phyloP scores from a whole-genome alignment of 2,888 invertebrate species.

The Frankliniella intonsa region DNA sequence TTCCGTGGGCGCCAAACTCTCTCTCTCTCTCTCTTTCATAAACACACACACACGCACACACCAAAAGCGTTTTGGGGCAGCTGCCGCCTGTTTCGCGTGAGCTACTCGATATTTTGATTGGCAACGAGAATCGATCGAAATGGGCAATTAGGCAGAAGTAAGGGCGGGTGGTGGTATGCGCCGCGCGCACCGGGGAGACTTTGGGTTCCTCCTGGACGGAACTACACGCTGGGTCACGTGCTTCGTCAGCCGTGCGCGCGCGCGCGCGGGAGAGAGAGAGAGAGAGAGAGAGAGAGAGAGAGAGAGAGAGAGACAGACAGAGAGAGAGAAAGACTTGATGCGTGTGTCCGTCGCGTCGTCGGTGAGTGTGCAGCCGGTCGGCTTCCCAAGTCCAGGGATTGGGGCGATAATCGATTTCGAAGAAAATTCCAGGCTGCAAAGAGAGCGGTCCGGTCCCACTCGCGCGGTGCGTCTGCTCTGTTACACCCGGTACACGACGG shows the following conservation, averaged over 20 bases:
- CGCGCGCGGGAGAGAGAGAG: too few relatives aligned
- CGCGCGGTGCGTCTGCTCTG: too few relatives aligned
- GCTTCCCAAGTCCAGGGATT: slow-evolving; percentile 20
- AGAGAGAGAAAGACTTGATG: neutral
- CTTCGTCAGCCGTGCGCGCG: too few relatives aligned
- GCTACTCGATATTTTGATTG: slow-evolving; percentile 26
- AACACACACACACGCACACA: neutral
- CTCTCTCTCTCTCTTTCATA: neutral
- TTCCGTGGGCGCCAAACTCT: neutral
- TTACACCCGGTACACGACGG: too few relatives aligned
- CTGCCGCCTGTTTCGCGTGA: neutral
- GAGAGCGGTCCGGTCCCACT: neutral
- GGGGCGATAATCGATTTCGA: slow-evolving; percentile 19
- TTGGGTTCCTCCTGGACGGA: too few relatives aligned
- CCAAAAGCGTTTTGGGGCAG: neutral
- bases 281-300: neutral
- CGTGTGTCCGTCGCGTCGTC: neutral
- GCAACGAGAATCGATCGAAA: neutral
- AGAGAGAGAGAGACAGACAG: neutral
- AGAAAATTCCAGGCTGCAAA: slow-evolving; percentile 14
- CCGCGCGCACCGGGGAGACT: too few relatives aligned
- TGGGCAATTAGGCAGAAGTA: neutral
- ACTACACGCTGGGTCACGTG: too few relatives aligned
- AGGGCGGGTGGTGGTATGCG: neutral
- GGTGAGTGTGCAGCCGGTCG: neutral